phyloP scores from a whole-genome alignment of 2,113 vertebrate genomes.

The Circaetus cinerascens region DNA sequence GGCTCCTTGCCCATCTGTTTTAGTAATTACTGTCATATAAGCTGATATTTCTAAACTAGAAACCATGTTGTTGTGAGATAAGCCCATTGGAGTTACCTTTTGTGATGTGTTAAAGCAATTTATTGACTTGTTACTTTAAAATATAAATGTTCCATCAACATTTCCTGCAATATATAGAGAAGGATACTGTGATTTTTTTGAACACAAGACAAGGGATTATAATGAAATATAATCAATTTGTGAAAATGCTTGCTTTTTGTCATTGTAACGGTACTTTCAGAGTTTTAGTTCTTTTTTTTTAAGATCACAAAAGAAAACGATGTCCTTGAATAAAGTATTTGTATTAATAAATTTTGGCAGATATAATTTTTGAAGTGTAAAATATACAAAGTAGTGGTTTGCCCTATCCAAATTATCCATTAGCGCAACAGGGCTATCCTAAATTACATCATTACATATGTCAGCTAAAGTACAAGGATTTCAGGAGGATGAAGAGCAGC shows the following conservation, averaged over 20 bases:
- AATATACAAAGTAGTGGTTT: not conserved
- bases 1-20: slow-evolving; percentile 69
- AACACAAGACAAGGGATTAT: not conserved
- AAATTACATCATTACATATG: not conserved
- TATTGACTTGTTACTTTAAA: not conserved
- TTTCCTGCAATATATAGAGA: not conserved
- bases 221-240: not conserved
- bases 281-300: not conserved
- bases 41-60: slow-evolving; percentile 50
- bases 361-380: not conserved
- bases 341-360: not conserved
- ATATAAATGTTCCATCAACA: not conserved
- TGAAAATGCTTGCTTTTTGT: not conserved
- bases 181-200: not conserved
- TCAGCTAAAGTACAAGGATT: not conserved
- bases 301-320: not conserved
- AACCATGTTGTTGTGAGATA: not conserved
- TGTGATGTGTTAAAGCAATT: not conserved
- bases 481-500: not conserved
- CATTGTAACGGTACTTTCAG: not conserved
- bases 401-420: slow-evolving; percentile 6
- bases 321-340: slow-evolving; percentile 2
- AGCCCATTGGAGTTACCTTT: not conserved
- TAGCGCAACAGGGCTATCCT: not conserved
- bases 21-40: slow-evolving; percentile 65